Evolutionary conservation across 2,113 vertebrate species (phyloP).

Genomic region (Phyllopteryx taeniolatus): DNA sequence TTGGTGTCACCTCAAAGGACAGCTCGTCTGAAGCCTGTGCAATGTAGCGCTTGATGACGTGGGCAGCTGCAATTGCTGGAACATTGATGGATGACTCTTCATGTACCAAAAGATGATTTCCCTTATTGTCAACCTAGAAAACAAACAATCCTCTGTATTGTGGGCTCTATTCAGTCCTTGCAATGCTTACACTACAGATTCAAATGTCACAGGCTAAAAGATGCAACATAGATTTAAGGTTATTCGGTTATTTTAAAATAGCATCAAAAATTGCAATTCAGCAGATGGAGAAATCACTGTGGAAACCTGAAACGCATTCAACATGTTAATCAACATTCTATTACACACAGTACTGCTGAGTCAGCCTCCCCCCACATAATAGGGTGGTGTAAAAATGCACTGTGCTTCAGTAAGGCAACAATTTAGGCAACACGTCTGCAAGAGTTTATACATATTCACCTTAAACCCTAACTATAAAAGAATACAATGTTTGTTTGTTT

Average conservation of each 20-base stretch:
- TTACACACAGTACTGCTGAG: too few species aligned
- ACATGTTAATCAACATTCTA: background rate
- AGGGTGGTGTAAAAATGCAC: background rate
- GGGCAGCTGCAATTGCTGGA: slow-evolving; percentile 94
- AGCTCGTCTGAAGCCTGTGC: slow-evolving; percentile 94
- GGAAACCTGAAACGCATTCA: background rate
- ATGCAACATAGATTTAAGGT: background rate
- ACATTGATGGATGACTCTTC: slow-evolving; percentile 98
- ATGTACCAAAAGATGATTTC: slow-evolving; percentile 94
- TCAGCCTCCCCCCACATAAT: background rate
- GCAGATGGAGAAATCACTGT: background rate
- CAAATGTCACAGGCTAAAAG: background rate
- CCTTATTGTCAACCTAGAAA: slow-evolving; percentile 93
- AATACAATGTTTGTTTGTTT: background rate
- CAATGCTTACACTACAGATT: background rate
- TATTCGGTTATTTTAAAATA: background rate
- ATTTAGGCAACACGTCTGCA: background rate
- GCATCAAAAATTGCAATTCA: background rate
- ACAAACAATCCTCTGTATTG: background rate
- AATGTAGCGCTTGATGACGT: slow-evolving; percentile 95
- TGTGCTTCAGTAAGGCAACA: background rate
- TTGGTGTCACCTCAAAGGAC: slow-evolving; percentile 87
- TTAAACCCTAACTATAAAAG: background rate
- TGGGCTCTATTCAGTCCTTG: background rate
- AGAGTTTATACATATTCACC: background rate